phyloP scores from a whole-genome alignment of 2,888 invertebrate genomes.

The Thereva nobilitata region DNA sequence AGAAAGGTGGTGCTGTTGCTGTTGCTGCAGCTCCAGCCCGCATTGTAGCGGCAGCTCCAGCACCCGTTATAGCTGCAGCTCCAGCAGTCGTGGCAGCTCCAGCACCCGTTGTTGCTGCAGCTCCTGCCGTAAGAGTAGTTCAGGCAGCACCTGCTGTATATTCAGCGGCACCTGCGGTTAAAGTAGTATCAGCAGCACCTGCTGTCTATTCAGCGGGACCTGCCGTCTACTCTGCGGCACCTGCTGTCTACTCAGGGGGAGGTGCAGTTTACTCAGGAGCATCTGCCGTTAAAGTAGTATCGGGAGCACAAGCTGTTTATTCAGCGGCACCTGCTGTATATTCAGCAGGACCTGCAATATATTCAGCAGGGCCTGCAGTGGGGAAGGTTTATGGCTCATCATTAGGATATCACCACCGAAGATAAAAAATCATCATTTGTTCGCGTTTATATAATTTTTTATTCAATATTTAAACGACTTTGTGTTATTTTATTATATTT shows the following conservation, averaged over 20 bases:
- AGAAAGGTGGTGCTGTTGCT: slow-evolving; percentile 49
- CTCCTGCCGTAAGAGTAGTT: slow-evolving; percentile 44
- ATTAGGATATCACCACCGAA: slow-evolving; percentile 37
- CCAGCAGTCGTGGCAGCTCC: slow-evolving; percentile 41
- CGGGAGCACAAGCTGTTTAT: slow-evolving; percentile 56
- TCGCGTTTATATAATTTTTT: slow-evolving; percentile 12
- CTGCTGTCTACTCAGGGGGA: not conserved
- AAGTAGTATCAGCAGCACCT: slow-evolving; percentile 40
- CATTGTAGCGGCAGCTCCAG: slow-evolving; percentile 1
- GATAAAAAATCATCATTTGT: slow-evolving; percentile 22
- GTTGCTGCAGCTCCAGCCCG: slow-evolving; percentile 42
- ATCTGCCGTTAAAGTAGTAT: slow-evolving; percentile 47
- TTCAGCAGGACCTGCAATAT: slow-evolving; percentile 59
- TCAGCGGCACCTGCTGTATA: slow-evolving; percentile 53
- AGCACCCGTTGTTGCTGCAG: slow-evolving; percentile 36
- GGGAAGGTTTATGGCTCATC: slow-evolving; percentile 32
- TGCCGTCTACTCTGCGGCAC: slow-evolving; percentile 36
- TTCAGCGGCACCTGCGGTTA: slow-evolving; percentile 46
- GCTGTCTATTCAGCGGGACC: slow-evolving; percentile 36
- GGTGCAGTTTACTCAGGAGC: slow-evolving; percentile 37
- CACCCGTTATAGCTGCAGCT: slow-evolving; percentile 39
- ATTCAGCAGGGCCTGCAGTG: slow-evolving; percentile 59
- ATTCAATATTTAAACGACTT: slow-evolving; percentile 14
- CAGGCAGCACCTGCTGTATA: slow-evolving; percentile 47
- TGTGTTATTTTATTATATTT: slow-evolving; percentile 14